Conservation (phyloP, 2,888 invertebrate species). For the Chalcis sispes region DNA sequence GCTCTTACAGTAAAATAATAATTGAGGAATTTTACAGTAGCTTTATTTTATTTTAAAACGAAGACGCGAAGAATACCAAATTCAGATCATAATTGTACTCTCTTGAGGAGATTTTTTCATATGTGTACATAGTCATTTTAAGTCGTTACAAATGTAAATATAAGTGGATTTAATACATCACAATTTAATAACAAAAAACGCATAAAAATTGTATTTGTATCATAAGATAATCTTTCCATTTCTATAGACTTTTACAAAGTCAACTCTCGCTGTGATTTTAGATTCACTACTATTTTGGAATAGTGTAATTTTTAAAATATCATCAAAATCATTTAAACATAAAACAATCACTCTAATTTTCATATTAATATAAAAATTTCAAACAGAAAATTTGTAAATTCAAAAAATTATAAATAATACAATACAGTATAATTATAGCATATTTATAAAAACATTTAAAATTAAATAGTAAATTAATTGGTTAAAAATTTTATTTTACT, state of each 20-base stretch:
- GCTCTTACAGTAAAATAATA: too few species aligned
- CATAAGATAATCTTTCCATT: conserved; percentile 19
- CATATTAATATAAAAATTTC: background rate
- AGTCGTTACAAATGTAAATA: conserved; percentile 44
- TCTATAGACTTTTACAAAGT: conserved; percentile 38
- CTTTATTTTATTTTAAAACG: conserved; percentile 16
- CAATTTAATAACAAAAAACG: conserved; percentile 17
- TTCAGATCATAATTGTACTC: background rate
- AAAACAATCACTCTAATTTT: conserved; percentile 15
- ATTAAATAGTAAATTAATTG: background rate
- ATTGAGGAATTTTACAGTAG: background rate
- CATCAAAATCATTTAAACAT: too few species aligned
- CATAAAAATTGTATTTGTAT: conserved; percentile 41
- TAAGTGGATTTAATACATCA: conserved; percentile 32
- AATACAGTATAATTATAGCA: conserved; percentile 3
- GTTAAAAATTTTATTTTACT: conserved; percentile 4
- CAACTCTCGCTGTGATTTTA: conserved; percentile 52
- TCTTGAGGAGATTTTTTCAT: conserved; percentile 7
- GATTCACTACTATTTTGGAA: conserved; percentile 44
- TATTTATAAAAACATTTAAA: background rate
- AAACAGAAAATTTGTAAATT: too few species aligned
- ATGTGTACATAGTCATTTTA: conserved; percentile 48
- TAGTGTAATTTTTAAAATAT: conserved; percentile 28
- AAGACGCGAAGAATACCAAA: conserved; percentile 13
- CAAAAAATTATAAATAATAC: background rate